These are phyloP conservation scores for Ancistrus triradiatus DNA, from an alignment of 2,113 vertebrate species.

Conservation along the genomic window DNA sequence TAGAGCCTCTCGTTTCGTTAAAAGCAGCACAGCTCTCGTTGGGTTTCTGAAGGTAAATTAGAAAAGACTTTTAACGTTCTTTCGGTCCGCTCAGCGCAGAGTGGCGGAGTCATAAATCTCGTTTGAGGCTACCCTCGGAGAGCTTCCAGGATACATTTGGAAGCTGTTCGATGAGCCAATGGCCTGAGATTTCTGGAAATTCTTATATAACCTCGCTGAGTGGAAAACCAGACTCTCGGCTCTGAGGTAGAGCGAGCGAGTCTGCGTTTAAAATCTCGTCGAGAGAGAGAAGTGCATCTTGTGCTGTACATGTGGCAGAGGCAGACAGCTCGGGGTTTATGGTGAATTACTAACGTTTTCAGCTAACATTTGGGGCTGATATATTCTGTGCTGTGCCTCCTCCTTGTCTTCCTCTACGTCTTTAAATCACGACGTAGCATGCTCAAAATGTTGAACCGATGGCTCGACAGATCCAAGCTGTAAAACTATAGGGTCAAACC, in stretches of 20 bases:
- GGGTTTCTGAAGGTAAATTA: conserved; percentile 23
- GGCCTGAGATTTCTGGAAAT: conserved; percentile 45
- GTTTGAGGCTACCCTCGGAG: conserved; percentile 41
- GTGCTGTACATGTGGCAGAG: conserved; percentile 5
- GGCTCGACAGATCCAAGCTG: not conserved
- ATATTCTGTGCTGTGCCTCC: not conserved
- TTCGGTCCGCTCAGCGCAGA: conserved; percentile 28
- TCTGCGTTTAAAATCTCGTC: not conserved
- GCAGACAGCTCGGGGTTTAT: conserved; percentile 5
- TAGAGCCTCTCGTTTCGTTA: too few species aligned
- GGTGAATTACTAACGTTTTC: conserved; percentile 6
- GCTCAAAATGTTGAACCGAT: conserved; percentile 1
- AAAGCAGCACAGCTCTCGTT: too few species aligned
- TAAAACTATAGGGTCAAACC: conserved; percentile 9
- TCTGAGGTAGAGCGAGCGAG: conserved; percentile 10
- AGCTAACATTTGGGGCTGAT: conserved; percentile 1
- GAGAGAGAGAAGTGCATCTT: conserved; percentile 27
- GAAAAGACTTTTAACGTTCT: conserved; percentile 30
- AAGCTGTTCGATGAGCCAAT: conserved; percentile 21
- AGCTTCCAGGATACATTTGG: conserved; percentile 34
- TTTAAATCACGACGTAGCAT: conserved; percentile 7
- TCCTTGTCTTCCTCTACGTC: too few species aligned
- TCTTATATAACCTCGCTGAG: conserved; percentile 40
- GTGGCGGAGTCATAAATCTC: conserved; percentile 43
- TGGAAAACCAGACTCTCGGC: conserved; percentile 37